Conservation (phyloP, 2,888 invertebrate genomes). For the Xylota sylvarum region DNA sequence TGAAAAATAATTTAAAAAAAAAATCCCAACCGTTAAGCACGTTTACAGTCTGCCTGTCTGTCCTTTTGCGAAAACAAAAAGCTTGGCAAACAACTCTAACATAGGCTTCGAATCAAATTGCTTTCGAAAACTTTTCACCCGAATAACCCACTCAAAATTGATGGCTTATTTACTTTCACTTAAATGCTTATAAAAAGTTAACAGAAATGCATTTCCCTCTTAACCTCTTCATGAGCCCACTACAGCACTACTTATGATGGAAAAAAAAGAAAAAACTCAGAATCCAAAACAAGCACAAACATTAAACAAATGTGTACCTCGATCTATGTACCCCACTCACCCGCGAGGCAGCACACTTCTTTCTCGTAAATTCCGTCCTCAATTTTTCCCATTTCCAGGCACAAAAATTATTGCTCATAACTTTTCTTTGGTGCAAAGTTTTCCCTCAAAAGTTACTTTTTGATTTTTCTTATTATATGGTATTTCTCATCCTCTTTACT, state of each 20-base stretch:
- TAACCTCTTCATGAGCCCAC: slow-evolving; percentile 9
- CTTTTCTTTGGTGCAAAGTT: slow-evolving; percentile 64
- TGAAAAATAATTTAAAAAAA: no score
- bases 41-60: neutral
- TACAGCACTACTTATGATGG: slow-evolving; percentile 1
- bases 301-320: slow-evolving; percentile 42
- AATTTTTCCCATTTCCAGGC: slow-evolving; percentile 28
- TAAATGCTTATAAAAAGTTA: slow-evolving; percentile 42
- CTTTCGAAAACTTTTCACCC: slow-evolving; percentile 34
- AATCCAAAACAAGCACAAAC: slow-evolving; percentile 34
- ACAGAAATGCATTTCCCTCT: slow-evolving; percentile 36
- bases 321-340: slow-evolving; percentile 2
- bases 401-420: slow-evolving; percentile 64
- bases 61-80: slow-evolving; percentile 17
- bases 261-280: neutral
- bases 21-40: no score
- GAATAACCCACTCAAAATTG: slow-evolving; percentile 27
- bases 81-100: slow-evolving; percentile 25
- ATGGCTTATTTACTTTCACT: slow-evolving; percentile 53
- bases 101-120: slow-evolving; percentile 30
- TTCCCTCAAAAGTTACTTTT: slow-evolving; percentile 65
- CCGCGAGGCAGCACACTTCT: slow-evolving; percentile 16
- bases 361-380: slow-evolving; percentile 8
- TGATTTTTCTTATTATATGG: slow-evolving; percentile 57
- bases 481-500: slow-evolving; percentile 36